These are phyloP conservation scores for Microtus ochrogaster DNA, from an alignment of 2,113 vertebrate species.

Conservation along the genomic window DNA sequence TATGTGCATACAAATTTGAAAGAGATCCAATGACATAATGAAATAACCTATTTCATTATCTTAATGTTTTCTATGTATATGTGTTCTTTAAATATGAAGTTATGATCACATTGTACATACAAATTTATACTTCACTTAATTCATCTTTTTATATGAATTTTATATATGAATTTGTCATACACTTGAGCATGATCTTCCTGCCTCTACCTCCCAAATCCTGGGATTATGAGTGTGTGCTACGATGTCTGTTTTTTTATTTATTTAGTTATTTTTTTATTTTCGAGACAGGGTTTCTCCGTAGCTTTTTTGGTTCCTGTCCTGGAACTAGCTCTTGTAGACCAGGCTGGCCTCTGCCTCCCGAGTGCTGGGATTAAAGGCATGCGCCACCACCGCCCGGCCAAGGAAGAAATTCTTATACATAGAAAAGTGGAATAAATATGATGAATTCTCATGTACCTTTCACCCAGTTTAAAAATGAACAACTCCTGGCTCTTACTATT, in stretches of 20 bases:
- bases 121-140: not conserved
- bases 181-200: no score
- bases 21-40: not conserved
- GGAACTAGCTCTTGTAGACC: no score
- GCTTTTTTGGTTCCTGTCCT: no score
- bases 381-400: not conserved
- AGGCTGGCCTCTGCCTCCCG: not conserved
- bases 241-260: no score
- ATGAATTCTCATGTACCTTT: not conserved
- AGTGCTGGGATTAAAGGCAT: no score
- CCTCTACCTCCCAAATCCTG: not conserved
- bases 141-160: not conserved
- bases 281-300: no score
- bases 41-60: not conserved
- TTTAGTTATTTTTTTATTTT: no score
- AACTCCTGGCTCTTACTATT: not conserved
- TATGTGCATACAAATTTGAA: not conserved
- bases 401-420: not conserved
- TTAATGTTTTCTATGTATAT: not conserved
- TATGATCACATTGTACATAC: not conserved
- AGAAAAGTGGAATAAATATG: not conserved
- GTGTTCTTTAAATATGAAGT: slow-evolving; percentile 39
- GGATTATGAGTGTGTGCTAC: no score
- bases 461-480: slow-evolving; percentile 12
- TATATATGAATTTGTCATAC: no score